A percentile compares a stretch with the other conserved stretches of the same genome.
Evolutionary conservation across 2,113 vertebrate genomes (phyloP).

Genomic region (Rhinoptilus africanus): DNA sequence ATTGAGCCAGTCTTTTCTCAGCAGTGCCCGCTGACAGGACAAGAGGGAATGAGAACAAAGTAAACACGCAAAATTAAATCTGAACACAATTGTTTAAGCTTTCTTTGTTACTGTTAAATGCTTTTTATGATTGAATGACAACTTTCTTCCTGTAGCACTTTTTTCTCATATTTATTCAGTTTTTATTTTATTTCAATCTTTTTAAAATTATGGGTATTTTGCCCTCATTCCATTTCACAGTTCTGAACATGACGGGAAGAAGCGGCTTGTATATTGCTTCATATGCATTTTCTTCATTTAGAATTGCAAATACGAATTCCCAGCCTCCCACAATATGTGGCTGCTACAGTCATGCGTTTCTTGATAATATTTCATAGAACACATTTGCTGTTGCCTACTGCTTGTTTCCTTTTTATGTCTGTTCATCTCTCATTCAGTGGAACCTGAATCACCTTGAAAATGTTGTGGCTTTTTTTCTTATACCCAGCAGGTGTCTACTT

Average conservation of each 20-base stretch:
- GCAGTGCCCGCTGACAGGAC: neutral
- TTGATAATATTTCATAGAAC: neutral
- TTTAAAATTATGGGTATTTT: neutral
- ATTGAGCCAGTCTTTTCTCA: neutral
- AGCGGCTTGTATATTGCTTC: neutral
- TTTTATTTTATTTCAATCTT: neutral
- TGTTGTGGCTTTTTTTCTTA: neutral
- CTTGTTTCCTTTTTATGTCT: neutral
- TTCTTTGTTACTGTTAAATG: neutral
- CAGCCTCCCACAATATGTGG: neutral
- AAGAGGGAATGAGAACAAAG: neutral
- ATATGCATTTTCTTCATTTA: neutral
- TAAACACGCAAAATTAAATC: neutral
- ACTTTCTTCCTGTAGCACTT: neutral
- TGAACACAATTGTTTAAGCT: neutral
- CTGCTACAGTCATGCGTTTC: neutral
- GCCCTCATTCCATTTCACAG: neutral
- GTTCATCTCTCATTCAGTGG: neutral
- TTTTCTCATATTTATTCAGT: neutral
- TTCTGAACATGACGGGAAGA: neutral
- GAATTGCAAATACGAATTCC: slow-evolving; percentile 37
- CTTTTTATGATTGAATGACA: neutral
- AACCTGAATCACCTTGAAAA: neutral
- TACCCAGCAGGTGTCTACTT: neutral
- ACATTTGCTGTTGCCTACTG: neutral